Conservation (phyloP, 2,113 vertebrate species). For the Tyrannus savana region DNA sequence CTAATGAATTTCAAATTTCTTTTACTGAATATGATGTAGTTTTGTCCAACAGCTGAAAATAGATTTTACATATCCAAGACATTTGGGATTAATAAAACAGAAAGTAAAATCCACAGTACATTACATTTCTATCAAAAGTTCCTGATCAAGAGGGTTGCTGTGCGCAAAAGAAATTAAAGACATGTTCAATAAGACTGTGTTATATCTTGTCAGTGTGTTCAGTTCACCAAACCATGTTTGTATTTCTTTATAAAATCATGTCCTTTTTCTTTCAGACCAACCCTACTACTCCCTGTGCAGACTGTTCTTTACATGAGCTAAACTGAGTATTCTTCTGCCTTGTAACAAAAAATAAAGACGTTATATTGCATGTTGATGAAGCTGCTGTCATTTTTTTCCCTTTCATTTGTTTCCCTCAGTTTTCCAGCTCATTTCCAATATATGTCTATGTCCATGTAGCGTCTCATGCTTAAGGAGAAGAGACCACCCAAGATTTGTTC, state of each 20-base stretch:
- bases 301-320: background rate
- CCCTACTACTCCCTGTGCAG: background rate
- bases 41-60: background rate
- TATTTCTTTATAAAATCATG: background rate
- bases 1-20: background rate
- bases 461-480: background rate
- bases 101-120: background rate
- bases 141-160: background rate
- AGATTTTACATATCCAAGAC: background rate
- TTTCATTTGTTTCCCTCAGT: background rate
- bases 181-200: background rate
- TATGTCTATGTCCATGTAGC: background rate
- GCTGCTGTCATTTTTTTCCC: background rate
- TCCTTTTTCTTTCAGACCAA: background rate
- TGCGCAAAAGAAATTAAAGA: background rate
- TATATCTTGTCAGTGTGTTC: background rate
- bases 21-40: background rate
- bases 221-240: background rate
- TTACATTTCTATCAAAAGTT: background rate
- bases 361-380: background rate
- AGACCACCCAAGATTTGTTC: background rate
- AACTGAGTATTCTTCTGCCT: background rate
- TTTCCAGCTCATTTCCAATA: background rate
- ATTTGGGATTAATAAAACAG: background rate
- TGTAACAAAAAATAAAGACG: background rate